phyloP scores from a whole-genome alignment of 2,888 invertebrate species.

The Brachynemurus nebulosus region DNA sequence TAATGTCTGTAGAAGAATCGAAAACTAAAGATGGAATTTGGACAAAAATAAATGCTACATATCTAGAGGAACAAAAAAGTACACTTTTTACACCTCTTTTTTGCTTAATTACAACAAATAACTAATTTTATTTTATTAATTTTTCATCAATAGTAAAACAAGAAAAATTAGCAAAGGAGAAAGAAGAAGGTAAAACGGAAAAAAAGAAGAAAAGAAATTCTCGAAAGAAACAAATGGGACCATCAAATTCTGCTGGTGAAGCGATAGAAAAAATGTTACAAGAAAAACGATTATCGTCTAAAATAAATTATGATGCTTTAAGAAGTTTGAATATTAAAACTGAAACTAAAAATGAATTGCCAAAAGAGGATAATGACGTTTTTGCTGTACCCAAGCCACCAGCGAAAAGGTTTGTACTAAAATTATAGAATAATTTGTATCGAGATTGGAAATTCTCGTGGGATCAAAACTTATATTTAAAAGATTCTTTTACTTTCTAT shows the following conservation, averaged over 20 bases:
- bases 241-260: slow-evolving; percentile 62
- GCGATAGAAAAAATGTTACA: slow-evolving; percentile 93
- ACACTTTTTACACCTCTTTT: slow-evolving; percentile 22
- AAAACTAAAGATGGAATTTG: slow-evolving; percentile 71
- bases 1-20: slow-evolving; percentile 69
- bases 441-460: no score
- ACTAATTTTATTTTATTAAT: not conserved
- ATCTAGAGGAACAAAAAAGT: slow-evolving; percentile 70
- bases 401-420: not conserved
- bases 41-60: slow-evolving; percentile 78
- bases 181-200: slow-evolving; percentile 72
- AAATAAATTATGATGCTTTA: slow-evolving; percentile 96
- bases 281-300: slow-evolving; percentile 89
- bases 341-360: slow-evolving; percentile 24
- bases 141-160: slow-evolving; percentile 51
- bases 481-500: no score
- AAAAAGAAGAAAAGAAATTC: slow-evolving; percentile 51
- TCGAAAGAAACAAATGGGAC: slow-evolving; percentile 46
- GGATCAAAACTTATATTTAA: no score
- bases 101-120: not conserved
- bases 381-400: slow-evolving; percentile 6
- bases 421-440: no score
- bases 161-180: slow-evolving; percentile 63
- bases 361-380: slow-evolving; percentile 11
- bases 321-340: slow-evolving; percentile 50